phyloP scores from a whole-genome alignment of 2,797 vertebrate genomes.

The Dipus sagitta region DNA sequence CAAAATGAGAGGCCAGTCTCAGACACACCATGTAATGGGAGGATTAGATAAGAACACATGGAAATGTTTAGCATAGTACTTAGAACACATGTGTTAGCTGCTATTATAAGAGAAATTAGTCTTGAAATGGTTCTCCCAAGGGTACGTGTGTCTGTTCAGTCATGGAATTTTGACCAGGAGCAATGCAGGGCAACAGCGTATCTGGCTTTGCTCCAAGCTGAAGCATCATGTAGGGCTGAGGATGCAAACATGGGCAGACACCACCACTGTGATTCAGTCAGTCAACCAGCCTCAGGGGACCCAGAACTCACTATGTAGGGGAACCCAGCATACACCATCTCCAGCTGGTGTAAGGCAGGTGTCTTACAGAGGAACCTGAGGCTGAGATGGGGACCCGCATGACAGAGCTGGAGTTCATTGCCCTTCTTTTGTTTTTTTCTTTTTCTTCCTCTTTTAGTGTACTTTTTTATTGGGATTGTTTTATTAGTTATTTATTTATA shows the following conservation, averaged over 20 bases:
- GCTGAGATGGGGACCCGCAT: accelerated
- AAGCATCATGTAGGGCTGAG: background rate
- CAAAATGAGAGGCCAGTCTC: background rate
- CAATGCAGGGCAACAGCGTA: background rate
- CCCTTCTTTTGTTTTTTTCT: too few relatives aligned
- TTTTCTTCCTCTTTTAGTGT: background rate
- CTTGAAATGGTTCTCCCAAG: background rate
- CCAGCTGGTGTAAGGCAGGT: background rate
- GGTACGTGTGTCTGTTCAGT: background rate
- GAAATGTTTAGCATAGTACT: background rate
- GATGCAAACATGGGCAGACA: background rate
- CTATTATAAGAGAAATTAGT: background rate
- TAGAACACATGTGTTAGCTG: background rate
- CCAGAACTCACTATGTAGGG: background rate
- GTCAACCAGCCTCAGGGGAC: background rate
- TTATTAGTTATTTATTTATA: background rate
- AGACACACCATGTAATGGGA: background rate
- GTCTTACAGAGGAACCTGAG: background rate
- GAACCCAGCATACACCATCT: accelerated
- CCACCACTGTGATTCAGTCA: background rate
- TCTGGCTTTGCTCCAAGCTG: background rate
- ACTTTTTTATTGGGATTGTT: background rate
- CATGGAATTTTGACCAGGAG: background rate
- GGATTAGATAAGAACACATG: background rate
- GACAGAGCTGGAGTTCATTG: background rate